Conservation (phyloP, 2,113 vertebrate species). For the Prietella phreatophila region DNA sequence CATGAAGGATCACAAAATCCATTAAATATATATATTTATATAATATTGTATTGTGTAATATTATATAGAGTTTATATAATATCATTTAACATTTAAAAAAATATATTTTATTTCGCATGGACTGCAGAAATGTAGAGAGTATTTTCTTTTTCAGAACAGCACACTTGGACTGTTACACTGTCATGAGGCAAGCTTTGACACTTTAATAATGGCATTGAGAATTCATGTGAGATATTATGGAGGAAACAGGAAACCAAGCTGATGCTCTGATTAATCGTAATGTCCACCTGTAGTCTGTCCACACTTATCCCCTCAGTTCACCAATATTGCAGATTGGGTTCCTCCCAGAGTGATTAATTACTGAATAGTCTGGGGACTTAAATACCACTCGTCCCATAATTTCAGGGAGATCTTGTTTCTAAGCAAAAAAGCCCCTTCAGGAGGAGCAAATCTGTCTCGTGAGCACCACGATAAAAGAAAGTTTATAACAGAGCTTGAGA, state of each 20-base stretch:
- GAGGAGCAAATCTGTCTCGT: constrained; percentile 32
- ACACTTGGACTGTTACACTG: neutral
- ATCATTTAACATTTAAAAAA: neutral
- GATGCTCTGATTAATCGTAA: constrained; percentile 36
- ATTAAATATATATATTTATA: neutral
- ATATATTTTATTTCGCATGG: neutral
- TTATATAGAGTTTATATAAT: neutral
- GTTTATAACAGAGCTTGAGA: constrained; percentile 43
- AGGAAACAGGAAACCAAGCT: constrained; percentile 20
- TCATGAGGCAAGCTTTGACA: neutral
- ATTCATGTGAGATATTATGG: neutral
- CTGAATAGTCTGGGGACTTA: constrained; percentile 29
- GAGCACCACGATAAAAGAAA: neutral
- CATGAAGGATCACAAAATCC: neutral
- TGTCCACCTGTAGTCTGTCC: constrained; percentile 33
- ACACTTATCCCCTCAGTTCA: constrained; percentile 23
- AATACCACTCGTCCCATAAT: constrained; percentile 40
- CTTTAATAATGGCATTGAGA: constrained; percentile 28
- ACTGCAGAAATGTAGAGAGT: neutral
- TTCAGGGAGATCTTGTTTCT: constrained; percentile 46
- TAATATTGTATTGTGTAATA: neutral
- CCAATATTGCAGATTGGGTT: constrained; percentile 36
- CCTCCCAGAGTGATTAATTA: constrained; percentile 48
- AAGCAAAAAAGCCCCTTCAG: constrained; percentile 49
- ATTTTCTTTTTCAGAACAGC: neutral